Evolutionary conservation across 2,797 vertebrate species (phyloP).

Genomic region (Syngnathus acus): DNA sequence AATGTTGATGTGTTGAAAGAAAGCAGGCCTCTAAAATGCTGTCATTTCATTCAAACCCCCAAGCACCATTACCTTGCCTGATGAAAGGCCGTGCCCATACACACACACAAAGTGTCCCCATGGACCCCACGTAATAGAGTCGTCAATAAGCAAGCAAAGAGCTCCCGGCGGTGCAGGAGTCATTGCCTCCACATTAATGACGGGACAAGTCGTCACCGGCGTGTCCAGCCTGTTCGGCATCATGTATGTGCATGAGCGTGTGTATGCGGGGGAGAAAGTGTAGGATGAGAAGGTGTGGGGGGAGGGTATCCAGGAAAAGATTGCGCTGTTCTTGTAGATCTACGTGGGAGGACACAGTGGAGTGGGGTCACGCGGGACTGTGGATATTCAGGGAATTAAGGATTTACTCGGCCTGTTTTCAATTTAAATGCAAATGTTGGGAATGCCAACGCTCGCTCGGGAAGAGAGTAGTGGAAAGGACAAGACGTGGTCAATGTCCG

Average conservation of each 20-base stretch:
- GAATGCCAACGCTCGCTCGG: conserved; percentile 52
- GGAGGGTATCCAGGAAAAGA: conserved; percentile 52
- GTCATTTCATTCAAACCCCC: conserved; percentile 20
- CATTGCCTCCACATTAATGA: conserved; percentile 25
- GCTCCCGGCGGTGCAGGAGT: conserved; percentile 27
- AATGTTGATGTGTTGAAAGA: not conserved
- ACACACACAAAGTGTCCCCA: conserved; percentile 31
- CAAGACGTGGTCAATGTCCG: conserved; percentile 6
- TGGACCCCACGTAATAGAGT: conserved; percentile 40
- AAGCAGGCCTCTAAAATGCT: conserved; percentile 17
- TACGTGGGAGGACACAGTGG: conserved; percentile 54
- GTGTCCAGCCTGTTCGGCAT: conserved; percentile 18
- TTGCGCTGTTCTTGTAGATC: conserved; percentile 51
- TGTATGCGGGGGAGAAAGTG: conserved; percentile 24
- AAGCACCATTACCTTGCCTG: conserved; percentile 17
- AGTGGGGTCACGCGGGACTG: conserved; percentile 52
- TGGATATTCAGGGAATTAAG: conserved; percentile 62
- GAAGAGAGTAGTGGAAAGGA: conserved; percentile 25
- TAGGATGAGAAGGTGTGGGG: conserved; percentile 45
- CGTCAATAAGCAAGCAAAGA: conserved; percentile 34
- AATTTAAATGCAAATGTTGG: conserved; percentile 70
- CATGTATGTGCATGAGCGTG: conserved; percentile 24
- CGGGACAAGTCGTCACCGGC: conserved; percentile 23
- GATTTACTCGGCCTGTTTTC: conserved; percentile 58
- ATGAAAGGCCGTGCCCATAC: conserved; percentile 12